These are phyloP conservation scores for Anabacerthia variegaticeps DNA, from an alignment of 2,797 vertebrate genomes.

Conservation along the genomic window DNA sequence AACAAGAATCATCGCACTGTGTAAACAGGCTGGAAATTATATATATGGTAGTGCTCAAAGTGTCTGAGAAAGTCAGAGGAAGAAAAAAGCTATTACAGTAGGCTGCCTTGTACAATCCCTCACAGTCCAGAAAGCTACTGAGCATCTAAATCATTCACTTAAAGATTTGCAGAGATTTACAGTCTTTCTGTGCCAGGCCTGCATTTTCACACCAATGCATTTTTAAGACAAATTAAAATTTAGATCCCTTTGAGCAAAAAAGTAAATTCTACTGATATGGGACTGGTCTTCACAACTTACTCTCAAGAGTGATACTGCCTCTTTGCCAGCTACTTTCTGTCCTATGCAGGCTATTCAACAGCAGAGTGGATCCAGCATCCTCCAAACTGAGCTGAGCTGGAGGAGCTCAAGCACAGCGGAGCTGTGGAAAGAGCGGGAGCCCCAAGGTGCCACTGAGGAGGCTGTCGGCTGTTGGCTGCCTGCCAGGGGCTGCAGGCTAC, in stretches of 20 bases:
- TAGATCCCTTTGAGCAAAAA: neutral
- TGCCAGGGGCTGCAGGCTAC: neutral
- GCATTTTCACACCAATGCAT: neutral
- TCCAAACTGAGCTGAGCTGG: fast-evolving
- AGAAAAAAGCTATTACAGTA: neutral
- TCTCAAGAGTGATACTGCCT: neutral
- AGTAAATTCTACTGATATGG: neutral
- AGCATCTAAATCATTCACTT: neutral
- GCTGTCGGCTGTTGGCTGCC: neutral
- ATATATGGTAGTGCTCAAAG: neutral
- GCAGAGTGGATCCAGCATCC: neutral
- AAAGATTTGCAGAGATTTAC: neutral
- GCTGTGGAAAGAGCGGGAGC: neutral
- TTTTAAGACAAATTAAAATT: neutral
- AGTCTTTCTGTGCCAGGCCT: neutral
- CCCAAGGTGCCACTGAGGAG: neutral
- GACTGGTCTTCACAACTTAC: neutral
- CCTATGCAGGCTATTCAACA: neutral
- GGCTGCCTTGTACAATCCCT: neutral
- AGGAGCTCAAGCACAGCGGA: neutral
- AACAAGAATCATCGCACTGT: neutral
- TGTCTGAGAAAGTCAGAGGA: neutral
- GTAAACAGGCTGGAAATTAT: constrained; percentile 3
- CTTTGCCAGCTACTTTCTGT: neutral
- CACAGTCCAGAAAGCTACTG: neutral